These are phyloP conservation scores for Cephalopterus ornatus DNA, from an alignment of 2,113 vertebrate genomes.

Conservation along the genomic window DNA sequence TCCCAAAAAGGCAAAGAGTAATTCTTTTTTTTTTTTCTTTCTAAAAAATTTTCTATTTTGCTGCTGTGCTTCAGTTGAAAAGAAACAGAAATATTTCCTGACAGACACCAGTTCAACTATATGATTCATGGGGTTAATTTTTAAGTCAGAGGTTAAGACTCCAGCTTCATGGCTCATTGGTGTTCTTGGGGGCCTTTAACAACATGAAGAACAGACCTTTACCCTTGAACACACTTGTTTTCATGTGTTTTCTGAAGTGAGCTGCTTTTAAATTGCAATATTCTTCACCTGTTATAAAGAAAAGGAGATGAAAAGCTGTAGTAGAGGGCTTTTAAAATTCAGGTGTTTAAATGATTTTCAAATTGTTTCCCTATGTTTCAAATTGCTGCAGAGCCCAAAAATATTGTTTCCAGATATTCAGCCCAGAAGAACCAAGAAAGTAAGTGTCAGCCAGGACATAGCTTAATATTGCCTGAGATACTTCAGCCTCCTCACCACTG, in stretches of 20 bases:
- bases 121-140: neutral
- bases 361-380: neutral
- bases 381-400: neutral
- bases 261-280: neutral
- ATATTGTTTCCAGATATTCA: neutral
- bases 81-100: neutral
- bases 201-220: neutral
- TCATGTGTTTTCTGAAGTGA: neutral
- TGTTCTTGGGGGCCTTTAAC: neutral
- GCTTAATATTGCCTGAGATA: neutral
- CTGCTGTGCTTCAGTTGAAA: neutral
- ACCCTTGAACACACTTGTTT: neutral
- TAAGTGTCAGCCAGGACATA: neutral
- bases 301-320: neutral
- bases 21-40: neutral
- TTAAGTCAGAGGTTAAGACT: conserved; percentile 14
- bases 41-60: neutral
- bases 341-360: neutral
- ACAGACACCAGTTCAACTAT: neutral
- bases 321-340: neutral
- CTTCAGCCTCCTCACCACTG: neutral
- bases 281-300: neutral
- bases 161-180: neutral
- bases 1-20: neutral
- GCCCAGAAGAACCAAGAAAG: neutral